Percentiles rank a stretch among this genome's conserved stretches.
Evolutionary conservation across 2,113 vertebrate species (phyloP).

Genomic region (Sinocyclocheilus anophthalmus): DNA sequence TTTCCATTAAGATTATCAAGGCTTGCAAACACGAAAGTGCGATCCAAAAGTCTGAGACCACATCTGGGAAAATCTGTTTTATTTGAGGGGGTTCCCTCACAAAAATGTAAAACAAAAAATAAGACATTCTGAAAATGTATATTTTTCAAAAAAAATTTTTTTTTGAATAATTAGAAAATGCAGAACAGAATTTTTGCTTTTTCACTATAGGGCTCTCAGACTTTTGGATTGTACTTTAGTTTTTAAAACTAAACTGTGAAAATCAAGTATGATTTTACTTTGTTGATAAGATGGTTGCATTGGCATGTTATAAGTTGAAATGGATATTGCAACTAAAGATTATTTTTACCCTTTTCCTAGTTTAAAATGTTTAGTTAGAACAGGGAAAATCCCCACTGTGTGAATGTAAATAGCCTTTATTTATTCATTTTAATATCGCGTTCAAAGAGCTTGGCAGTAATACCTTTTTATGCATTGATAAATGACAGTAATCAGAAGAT

Average conservation of each 20-base stretch:
- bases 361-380: background rate
- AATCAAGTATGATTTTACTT: background rate
- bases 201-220: background rate
- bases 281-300: background rate
- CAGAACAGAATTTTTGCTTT: background rate
- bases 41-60: background rate
- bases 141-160: no score
- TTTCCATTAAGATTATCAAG: slow-evolving; percentile 2
- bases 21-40: background rate
- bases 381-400: background rate
- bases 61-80: background rate
- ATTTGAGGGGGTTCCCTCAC: no score
- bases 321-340: background rate
- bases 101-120: no score
- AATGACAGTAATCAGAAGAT: background rate
- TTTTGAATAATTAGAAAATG: background rate
- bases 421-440: background rate
- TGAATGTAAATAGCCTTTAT: background rate
- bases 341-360: background rate
- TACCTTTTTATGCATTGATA: background rate
- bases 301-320: background rate
- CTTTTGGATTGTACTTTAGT: background rate
- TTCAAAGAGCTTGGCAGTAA: background rate
- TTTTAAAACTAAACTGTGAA: background rate
- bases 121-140: no score